Evolutionary conservation across 2,113 vertebrate species (phyloP).

Genomic region (Ailurus styani): DNA sequence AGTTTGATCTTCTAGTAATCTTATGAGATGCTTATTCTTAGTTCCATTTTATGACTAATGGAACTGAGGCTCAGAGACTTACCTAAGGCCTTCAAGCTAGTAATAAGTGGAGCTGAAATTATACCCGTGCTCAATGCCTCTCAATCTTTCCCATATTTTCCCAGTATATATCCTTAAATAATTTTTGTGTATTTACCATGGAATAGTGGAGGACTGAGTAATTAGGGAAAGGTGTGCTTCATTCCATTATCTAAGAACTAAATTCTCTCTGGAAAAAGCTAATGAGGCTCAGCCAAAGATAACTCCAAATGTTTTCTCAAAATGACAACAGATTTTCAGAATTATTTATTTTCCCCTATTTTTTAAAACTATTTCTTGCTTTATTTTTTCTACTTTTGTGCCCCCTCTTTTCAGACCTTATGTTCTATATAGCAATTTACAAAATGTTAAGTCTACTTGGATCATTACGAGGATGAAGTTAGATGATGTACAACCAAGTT

Average conservation of each 20-base stretch:
- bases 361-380: background rate
- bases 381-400: background rate
- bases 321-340: constrained; percentile 1
- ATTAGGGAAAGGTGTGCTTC: background rate
- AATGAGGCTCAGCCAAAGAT: background rate
- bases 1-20: background rate
- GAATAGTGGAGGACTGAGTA: background rate
- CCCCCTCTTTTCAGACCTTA: background rate
- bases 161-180: background rate
- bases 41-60: background rate
- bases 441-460: background rate
- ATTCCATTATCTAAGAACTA: background rate
- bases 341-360: background rate
- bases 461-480: background rate
- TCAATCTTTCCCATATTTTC: background rate
- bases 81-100: background rate
- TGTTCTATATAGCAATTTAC: background rate
- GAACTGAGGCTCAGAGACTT: background rate
- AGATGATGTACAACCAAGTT: background rate
- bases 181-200: background rate
- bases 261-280: background rate
- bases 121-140: background rate
- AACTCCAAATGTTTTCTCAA: background rate
- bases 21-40: background rate
- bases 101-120: background rate